A percentile compares a stretch with the other conserved stretches of the same genome.
phyloP scores from a whole-genome alignment of 2,888 invertebrate species.

The Drosophila nr. perissopoda region DNA sequence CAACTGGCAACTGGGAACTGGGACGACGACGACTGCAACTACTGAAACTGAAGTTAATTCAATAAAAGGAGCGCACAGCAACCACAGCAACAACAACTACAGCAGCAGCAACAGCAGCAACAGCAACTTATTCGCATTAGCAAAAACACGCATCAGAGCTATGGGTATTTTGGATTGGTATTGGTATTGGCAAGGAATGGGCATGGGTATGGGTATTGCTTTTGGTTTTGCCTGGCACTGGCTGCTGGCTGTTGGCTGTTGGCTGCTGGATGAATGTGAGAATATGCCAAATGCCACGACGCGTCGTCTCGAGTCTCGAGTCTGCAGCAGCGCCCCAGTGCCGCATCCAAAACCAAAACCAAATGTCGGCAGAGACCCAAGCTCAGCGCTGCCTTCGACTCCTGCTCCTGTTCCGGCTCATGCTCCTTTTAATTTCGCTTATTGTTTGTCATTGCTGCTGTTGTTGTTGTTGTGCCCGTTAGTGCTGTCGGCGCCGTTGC shows the following conservation, averaged over 20 bases:
- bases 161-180: slow-evolving; percentile 51
- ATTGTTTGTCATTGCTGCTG: slow-evolving; percentile 63
- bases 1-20: slow-evolving; percentile 20
- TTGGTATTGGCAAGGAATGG: slow-evolving; percentile 45
- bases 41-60: slow-evolving; percentile 68
- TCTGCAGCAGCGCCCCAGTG: slow-evolving; percentile 34
- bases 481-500: slow-evolving; percentile 40
- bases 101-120: slow-evolving; percentile 32
- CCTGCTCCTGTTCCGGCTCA: slow-evolving; percentile 4
- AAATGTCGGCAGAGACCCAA: slow-evolving; percentile 46
- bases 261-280: slow-evolving; percentile 55
- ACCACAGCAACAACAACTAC: slow-evolving; percentile 21
- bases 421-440: slow-evolving; percentile 59
- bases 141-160: slow-evolving; percentile 67
- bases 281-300: slow-evolving; percentile 67
- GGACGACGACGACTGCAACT: slow-evolving; percentile 29
- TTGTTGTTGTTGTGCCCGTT: slow-evolving; percentile 37
- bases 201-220: slow-evolving; percentile 18
- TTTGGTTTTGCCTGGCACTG: slow-evolving; percentile 17
- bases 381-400: slow-evolving; percentile 8
- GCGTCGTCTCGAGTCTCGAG: slow-evolving; percentile 41
- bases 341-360: slow-evolving; percentile 54
- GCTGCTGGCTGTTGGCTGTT: slow-evolving; percentile 17
- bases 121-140: slow-evolving; percentile 77
- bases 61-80: slow-evolving; percentile 66